Percentiles rank a stretch among this genome's conserved stretches.
Conservation (phyloP, 2,888 invertebrate genomes). For the Ophion ventricosus region DNA sequence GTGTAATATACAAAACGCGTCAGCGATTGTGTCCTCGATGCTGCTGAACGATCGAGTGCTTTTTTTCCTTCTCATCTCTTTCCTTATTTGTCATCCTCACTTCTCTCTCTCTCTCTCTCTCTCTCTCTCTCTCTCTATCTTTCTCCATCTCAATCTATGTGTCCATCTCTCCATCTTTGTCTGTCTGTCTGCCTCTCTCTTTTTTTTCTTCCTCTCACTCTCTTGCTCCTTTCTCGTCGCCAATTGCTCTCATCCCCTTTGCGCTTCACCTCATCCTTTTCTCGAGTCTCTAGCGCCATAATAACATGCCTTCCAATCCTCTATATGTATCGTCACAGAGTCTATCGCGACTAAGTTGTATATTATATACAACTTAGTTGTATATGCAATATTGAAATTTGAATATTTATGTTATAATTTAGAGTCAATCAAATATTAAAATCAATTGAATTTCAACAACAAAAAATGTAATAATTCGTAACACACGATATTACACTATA, state of each 20-base stretch:
- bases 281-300: constrained; percentile 9
- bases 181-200: background rate
- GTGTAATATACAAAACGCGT: constrained; percentile 7
- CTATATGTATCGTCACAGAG: no score
- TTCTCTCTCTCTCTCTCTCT: constrained; percentile 13
- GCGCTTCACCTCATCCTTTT: constrained; percentile 30
- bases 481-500: no score
- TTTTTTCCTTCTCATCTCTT: background rate
- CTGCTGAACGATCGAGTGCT: constrained; percentile 10
- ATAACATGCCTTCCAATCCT: no score
- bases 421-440: no score
- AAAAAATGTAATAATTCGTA: no score
- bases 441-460: no score
- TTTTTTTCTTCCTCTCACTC: constrained; percentile 5
- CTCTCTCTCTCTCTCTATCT: background rate
- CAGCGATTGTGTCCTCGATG: constrained; percentile 50
- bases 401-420: no score
- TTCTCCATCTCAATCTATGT: no score
- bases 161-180: constrained; percentile 16
- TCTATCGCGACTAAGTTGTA: no score
- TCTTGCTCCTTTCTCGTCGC: no score
- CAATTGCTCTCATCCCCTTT: background rate
- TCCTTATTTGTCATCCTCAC: background rate
- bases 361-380: no score
- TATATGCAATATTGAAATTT: no score